Evolutionary conservation across 2,888 invertebrate genomes (phyloP).

Genomic region (Polydesmus complanatus): DNA sequence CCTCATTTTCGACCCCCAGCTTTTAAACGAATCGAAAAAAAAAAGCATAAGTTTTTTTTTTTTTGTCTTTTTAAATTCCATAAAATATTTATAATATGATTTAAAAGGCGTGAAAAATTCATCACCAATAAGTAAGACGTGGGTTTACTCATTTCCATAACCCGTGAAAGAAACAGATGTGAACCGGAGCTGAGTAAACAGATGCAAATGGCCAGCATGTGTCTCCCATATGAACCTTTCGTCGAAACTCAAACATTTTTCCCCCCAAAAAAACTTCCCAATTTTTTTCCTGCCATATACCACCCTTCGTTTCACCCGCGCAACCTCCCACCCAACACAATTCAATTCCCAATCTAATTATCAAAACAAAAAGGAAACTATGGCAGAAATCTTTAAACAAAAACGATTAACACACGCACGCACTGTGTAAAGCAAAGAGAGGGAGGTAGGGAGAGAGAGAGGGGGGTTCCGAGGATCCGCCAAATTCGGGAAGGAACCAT

Average conservation of each 20-base stretch:
- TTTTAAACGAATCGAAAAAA: too few species aligned
- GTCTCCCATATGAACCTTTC: not conserved
- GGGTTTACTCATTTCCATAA: not conserved
- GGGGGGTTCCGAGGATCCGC: not conserved
- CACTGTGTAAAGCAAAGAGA: not conserved
- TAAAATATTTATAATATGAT: too few species aligned
- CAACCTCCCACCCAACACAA: too few species aligned
- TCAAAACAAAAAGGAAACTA: not conserved
- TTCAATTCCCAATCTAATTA: not conserved
- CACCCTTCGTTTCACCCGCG: not conserved
- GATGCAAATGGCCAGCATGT: not conserved
- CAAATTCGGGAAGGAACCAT: not conserved
- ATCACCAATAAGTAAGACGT: not conserved
- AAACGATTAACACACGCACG: not conserved
- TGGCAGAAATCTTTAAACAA: too few species aligned
- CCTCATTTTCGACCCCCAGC: too few species aligned
- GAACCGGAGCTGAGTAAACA: not conserved
- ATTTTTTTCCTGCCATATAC: not conserved
- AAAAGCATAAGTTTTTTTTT: too few species aligned
- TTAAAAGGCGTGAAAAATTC: not conserved
- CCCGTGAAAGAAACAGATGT: not conserved
- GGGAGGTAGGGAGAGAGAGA: not conserved
- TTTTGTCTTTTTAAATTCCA: too few species aligned
- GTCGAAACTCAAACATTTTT: not conserved
- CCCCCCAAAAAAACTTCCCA: not conserved